Conservation (phyloP, 2,113 vertebrate genomes). For the Tonatia bakeri region DNA sequence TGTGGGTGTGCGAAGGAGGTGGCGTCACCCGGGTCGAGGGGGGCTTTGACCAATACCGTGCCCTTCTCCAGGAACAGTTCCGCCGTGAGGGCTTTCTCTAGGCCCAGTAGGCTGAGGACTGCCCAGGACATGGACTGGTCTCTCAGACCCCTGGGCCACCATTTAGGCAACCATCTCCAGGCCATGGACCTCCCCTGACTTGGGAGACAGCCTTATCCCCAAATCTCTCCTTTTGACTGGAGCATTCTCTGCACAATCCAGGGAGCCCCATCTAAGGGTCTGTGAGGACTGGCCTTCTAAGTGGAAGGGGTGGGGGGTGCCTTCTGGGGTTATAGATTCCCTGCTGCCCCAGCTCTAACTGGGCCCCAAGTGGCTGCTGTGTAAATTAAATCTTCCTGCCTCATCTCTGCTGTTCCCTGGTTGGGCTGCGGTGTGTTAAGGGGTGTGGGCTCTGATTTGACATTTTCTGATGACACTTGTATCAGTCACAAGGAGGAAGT, state of each 20-base stretch:
- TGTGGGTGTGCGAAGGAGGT: constrained; percentile 93
- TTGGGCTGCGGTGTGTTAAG: not conserved
- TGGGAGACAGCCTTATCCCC: constrained; percentile 65
- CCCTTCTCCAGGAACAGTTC: constrained; percentile 97
- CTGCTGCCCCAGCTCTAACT: not conserved
- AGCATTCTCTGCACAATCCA: constrained; percentile 19
- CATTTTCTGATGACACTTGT: not conserved
- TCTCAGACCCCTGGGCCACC: not conserved
- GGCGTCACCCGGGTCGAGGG: constrained; percentile 90
- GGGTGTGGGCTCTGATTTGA: not conserved
- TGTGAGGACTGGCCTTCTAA: constrained; percentile 30
- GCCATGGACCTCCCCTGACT: not conserved
- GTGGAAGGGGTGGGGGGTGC: not conserved
- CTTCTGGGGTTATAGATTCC: not conserved
- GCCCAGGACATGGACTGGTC: constrained; percentile 41
- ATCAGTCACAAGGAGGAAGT: not conserved
- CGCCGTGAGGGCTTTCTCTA: constrained; percentile 95
- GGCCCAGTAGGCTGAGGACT: constrained; percentile 49
- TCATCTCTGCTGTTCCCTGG: constrained; percentile 23
- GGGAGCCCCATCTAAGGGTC: not conserved
- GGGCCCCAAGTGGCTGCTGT: constrained; percentile 61
- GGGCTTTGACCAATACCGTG: constrained; percentile 96
- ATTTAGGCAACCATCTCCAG: constrained; percentile 20
- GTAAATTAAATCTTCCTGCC: constrained; percentile 65
- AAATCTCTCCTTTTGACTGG: constrained; percentile 39